phyloP scores from a whole-genome alignment of 2,888 invertebrate species.

The Pristionchus exspectatus region DNA sequence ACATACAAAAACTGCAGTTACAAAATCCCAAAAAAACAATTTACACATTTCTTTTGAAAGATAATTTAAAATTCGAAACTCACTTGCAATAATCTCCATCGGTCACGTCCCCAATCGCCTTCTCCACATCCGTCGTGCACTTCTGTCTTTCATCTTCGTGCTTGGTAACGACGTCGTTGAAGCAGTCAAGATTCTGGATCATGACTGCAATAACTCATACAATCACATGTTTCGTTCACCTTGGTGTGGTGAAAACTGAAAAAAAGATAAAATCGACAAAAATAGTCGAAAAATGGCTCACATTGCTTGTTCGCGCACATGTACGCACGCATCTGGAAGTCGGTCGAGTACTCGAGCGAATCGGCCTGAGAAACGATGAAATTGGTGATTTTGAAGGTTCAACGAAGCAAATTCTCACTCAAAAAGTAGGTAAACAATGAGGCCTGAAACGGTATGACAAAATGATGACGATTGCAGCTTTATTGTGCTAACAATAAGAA shows the following conservation, averaged over 20 bases:
- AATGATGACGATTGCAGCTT: no score
- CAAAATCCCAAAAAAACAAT: no score
- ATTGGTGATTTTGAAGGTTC: no score
- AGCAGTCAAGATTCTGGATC: conserved; percentile 24
- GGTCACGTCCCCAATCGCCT: background rate
- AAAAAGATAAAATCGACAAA: background rate
- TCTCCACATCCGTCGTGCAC: background rate
- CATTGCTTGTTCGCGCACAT: conserved; percentile 38
- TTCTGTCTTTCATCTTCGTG: background rate
- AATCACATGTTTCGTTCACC: background rate
- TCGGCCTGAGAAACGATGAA: conserved; percentile 1
- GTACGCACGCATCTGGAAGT: conserved; percentile 26
- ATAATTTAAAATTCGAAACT: no score
- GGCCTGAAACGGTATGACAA: no score
- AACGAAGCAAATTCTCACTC: no score
- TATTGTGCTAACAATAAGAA: no score
- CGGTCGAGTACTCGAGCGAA: background rate
- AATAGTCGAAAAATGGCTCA: background rate
- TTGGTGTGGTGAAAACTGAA: background rate
- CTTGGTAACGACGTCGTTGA: conserved; percentile 5
- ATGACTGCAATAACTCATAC: background rate
- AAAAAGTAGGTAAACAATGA: no score
- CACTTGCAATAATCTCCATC: conserved; percentile 47
- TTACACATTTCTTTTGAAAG: no score
- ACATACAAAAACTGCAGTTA: no score